Percentiles rank a stretch among this genome's conserved stretches.
Conservation (phyloP, 2,797 vertebrate genomes). For the Anguilla megastoma region DNA sequence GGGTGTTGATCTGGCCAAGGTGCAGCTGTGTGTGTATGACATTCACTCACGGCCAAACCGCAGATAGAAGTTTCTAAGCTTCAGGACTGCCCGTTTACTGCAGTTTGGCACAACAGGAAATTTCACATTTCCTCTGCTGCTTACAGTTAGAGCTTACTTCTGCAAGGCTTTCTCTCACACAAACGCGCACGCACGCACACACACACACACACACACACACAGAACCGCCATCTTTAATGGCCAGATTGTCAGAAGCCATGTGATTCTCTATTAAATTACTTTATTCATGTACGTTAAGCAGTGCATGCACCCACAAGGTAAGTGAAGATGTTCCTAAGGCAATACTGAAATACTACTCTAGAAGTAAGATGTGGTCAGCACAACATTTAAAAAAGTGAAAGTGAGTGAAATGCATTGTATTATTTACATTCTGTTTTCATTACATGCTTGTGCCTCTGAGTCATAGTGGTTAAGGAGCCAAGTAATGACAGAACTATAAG, state of each 20-base stretch:
- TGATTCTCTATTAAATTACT: neutral
- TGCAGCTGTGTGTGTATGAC: conserved; percentile 49
- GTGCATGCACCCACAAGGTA: neutral
- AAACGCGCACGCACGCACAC: conserved; percentile 35
- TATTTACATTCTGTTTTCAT: neutral
- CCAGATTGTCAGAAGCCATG: neutral
- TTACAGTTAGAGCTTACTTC: conserved; percentile 70
- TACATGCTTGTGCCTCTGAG: neutral
- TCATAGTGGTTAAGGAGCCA: neutral
- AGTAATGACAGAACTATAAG: neutral
- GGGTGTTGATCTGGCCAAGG: neutral
- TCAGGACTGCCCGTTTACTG: conserved; percentile 73
- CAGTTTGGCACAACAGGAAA: conserved; percentile 80
- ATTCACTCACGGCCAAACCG: conserved; percentile 60
- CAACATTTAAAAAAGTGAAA: neutral
- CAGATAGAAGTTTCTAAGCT: conserved; percentile 61
- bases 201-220: neutral
- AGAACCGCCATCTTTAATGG: conserved; percentile 2
- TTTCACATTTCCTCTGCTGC: conserved; percentile 78
- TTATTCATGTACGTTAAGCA: conserved; percentile 13
- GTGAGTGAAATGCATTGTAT: neutral
- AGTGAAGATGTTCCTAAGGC: neutral
- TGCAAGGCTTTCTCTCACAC: conserved; percentile 64
- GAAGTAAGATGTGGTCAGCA: neutral
- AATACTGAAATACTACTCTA: neutral